A percentile compares a stretch with the other conserved stretches of the same genome.
These are phyloP conservation scores for Pachyuromys duprasi DNA, from an alignment of 2,797 vertebrate genomes.

Conservation along the genomic window DNA sequence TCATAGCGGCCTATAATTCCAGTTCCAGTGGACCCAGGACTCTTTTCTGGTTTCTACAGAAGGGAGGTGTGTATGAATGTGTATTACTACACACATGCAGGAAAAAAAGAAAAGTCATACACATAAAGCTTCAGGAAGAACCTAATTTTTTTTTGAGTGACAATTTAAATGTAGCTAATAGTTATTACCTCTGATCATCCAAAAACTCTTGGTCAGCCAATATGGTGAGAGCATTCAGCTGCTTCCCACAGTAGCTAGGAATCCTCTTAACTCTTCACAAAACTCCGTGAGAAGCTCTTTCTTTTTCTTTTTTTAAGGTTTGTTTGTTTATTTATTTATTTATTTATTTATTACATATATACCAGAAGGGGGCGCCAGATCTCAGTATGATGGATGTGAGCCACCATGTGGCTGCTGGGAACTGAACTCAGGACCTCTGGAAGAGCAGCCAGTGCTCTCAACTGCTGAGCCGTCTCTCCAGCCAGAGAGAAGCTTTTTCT, in stretches of 20 bases:
- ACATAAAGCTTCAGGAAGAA: neutral
- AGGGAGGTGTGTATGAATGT: neutral
- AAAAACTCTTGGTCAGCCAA: neutral
- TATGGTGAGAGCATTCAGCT: neutral
- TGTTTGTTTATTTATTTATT: too few relatives aligned
- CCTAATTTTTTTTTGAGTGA: neutral
- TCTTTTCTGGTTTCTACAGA: neutral
- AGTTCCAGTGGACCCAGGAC: neutral
- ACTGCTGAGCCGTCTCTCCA: too few relatives aligned
- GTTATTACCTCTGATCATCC: neutral
- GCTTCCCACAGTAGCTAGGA: neutral
- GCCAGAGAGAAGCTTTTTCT: conserved; percentile 18
- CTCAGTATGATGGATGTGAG: too few relatives aligned
- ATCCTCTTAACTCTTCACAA: neutral
- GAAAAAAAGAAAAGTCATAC: neutral
- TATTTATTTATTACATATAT: too few relatives aligned
- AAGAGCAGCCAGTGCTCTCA: too few relatives aligned
- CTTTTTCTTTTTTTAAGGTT: too few relatives aligned
- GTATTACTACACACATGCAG: neutral
- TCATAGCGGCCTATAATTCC: neutral
- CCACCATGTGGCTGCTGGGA: too few relatives aligned
- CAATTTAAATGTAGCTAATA: neutral
- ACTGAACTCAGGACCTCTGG: too few relatives aligned
- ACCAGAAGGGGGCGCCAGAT: too few relatives aligned
- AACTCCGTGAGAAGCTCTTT: conserved; percentile 2